Conservation (phyloP, 2,797 vertebrate genomes). For the Malurus splendens region DNA sequence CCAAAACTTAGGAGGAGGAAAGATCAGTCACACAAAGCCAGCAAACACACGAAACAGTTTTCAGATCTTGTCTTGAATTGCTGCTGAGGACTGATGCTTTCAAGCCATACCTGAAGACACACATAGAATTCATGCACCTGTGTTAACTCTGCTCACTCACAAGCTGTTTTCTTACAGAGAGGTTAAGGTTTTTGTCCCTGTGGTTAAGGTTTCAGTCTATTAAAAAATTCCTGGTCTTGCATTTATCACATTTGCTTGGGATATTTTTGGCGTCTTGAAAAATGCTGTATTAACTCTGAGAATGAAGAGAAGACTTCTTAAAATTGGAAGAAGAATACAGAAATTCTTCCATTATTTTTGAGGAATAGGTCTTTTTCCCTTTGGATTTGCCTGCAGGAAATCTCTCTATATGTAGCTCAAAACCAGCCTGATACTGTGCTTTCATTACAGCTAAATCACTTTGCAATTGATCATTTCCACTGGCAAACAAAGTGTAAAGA, state of each 20-base stretch:
- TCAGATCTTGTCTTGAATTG: neutral
- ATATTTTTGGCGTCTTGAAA: neutral
- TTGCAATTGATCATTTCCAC: neutral
- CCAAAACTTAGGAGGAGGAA: neutral
- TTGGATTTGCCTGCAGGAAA: neutral
- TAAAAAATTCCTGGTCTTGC: neutral
- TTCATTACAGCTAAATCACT: neutral
- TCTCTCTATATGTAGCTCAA: neutral
- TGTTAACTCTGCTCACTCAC: neutral
- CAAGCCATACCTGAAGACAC: constrained; percentile 11
- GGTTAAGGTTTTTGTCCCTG: neutral
- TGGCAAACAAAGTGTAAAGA: neutral
- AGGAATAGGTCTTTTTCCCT: neutral
- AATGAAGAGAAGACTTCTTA: neutral
- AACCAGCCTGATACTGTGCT: neutral
- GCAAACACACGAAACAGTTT: neutral
- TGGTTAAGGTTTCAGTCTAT: neutral
- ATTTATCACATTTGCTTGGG: neutral
- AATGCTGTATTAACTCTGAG: neutral
- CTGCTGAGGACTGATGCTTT: neutral
- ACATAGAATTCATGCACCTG: neutral
- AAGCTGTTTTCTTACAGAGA: neutral
- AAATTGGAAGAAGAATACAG: neutral
- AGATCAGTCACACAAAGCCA: neutral
- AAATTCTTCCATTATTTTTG: neutral